phyloP scores from a whole-genome alignment of 2,113 vertebrate species.

The Reinhardtius hippoglossoides region DNA sequence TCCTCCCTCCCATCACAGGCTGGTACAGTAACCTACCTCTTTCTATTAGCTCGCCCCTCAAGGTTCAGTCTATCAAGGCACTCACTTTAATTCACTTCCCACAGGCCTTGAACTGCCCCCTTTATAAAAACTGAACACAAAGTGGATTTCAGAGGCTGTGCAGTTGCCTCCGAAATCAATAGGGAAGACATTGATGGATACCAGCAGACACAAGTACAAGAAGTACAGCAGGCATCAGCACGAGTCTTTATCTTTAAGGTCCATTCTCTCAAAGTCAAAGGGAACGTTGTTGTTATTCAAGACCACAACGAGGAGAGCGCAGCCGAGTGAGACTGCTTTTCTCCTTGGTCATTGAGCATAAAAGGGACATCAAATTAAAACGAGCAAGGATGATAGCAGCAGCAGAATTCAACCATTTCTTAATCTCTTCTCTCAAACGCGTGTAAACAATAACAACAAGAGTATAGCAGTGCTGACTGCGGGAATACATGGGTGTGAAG shows the following conservation, averaged over 20 bases:
- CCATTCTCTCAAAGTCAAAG: constrained; percentile 4
- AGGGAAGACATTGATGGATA: constrained; percentile 1
- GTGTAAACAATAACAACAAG: background rate
- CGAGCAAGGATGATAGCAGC: background rate
- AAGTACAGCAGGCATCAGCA: background rate
- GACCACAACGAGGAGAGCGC: background rate
- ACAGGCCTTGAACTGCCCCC: background rate
- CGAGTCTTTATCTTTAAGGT: constrained; percentile 1
- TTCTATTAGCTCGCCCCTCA: background rate
- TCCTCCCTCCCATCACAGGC: background rate
- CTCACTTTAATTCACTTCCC: background rate
- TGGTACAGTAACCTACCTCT: background rate
- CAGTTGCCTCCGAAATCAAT: constrained; percentile 5
- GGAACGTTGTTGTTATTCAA: constrained; percentile 5
- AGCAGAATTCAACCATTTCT: background rate
- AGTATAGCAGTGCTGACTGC: too few species aligned
- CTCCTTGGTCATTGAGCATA: background rate
- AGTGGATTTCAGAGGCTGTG: background rate
- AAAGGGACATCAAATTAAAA: background rate
- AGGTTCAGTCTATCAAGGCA: background rate
- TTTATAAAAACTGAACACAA: background rate
- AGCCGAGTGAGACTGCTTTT: background rate
- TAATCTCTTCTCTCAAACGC: background rate
- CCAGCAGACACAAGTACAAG: background rate
- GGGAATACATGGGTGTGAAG: too few species aligned